A percentile compares a stretch with the other conserved stretches of the same genome.
Conservation (phyloP, 1,140 invertebrate genomes). For the Calliopsis andreniformis region DNA sequence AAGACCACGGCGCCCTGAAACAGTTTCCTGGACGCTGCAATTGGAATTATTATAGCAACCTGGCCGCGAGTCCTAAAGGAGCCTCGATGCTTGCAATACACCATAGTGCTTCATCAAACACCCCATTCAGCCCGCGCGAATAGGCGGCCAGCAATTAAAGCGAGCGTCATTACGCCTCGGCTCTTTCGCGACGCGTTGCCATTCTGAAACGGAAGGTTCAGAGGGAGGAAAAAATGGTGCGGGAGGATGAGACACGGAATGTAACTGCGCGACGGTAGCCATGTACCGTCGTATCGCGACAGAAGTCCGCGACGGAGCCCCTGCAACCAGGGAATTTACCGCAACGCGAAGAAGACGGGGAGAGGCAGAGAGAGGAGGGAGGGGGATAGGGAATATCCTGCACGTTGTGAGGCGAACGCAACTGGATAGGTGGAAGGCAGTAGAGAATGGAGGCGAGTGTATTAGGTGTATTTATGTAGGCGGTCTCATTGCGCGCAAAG, state of each 20-base stretch:
- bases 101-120: background rate
- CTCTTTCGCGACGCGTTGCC: slow-evolving; percentile 6
- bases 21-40: too few relatives aligned
- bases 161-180: slow-evolving; percentile 55
- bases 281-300: slow-evolving; percentile 46
- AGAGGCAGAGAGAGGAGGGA: too few relatives aligned
- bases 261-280: slow-evolving; percentile 19
- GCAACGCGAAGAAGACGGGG: slow-evolving; percentile 50
- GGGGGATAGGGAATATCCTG: slow-evolving; percentile 48
- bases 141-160: slow-evolving; percentile 59
- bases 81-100: too few relatives aligned
- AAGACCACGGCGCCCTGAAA: too few relatives aligned
- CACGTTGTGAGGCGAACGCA: slow-evolving; percentile 33
- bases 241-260: background rate
- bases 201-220: background rate
- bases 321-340: slow-evolving; percentile 59
- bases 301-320: slow-evolving; percentile 32
- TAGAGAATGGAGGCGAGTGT: slow-evolving; percentile 60
- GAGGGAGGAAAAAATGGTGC: background rate
- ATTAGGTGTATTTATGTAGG: slow-evolving; percentile 78
- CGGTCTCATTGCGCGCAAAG: slow-evolving; percentile 77
- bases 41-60: background rate
- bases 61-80: background rate
- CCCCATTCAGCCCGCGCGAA: background rate
- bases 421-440: slow-evolving; percentile 30